phyloP scores from a whole-genome alignment of 2,888 invertebrate genomes.

The Ptychoptera albimana region DNA sequence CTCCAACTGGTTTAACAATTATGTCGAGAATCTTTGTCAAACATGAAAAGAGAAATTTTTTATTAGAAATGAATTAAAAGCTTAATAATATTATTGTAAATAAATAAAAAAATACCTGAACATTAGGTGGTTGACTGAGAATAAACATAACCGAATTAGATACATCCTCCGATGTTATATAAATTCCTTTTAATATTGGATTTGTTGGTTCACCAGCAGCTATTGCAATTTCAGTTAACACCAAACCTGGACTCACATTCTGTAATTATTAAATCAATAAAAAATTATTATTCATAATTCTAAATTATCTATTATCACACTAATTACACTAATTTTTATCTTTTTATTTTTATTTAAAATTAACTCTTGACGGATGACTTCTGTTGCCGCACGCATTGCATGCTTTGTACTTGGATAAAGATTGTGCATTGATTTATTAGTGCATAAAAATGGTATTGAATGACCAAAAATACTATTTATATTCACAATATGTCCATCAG shows the following conservation, averaged over 20 bases:
- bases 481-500: conserved; percentile 31
- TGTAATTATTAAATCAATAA: no score
- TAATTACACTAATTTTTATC: neutral
- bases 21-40: neutral
- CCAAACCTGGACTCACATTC: conserved; percentile 1
- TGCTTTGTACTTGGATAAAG: neutral
- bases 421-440: neutral
- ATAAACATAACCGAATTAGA: conserved; percentile 18
- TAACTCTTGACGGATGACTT: conserved; percentile 12
- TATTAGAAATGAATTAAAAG: no score
- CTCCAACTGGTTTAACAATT: conserved; percentile 1
- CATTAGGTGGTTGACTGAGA: conserved; percentile 19
- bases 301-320: no score
- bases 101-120: no score
- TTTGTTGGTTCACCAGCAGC: neutral
- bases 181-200: conserved; percentile 4
- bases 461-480: conserved; percentile 28
- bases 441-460: conserved; percentile 11
- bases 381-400: conserved; percentile 11
- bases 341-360: neutral
- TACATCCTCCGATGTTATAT: conserved; percentile 12
- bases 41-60: no score
- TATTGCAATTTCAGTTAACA: neutral
- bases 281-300: no score
- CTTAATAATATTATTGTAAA: no score